phyloP scores from a whole-genome alignment of 2,888 invertebrate genomes.

The Gastrophysa polygoni region DNA sequence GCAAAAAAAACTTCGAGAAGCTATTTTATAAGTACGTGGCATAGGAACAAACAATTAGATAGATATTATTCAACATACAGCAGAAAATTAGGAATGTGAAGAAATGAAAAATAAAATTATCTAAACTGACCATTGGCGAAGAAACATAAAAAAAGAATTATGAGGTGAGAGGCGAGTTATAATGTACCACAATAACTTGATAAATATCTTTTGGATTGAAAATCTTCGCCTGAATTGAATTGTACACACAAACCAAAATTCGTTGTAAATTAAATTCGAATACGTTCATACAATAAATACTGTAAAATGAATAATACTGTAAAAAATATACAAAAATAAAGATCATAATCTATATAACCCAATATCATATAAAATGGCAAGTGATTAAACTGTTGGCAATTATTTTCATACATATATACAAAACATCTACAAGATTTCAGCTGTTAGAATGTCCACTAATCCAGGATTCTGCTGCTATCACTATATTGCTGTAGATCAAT shows the following conservation, averaged over 20 bases:
- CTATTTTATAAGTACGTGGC: constrained; percentile 48
- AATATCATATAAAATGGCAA: constrained; percentile 46
- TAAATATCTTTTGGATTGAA: neutral
- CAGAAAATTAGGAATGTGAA: constrained; percentile 28
- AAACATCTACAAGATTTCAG: constrained; percentile 45
- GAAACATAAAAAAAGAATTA: constrained; percentile 3
- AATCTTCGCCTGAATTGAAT: constrained; percentile 7
- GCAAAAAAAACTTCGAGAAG: constrained; percentile 45
- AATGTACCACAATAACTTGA: neutral
- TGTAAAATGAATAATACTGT: constrained; percentile 49
- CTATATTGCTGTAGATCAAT: neutral
- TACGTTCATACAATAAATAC: constrained; percentile 44
- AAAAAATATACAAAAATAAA: constrained; percentile 50
- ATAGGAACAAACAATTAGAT: constrained; percentile 44
- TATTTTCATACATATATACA: constrained; percentile 51
- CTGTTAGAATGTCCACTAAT: constrained; percentile 14
- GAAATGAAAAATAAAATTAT: constrained; percentile 18
- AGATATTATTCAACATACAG: constrained; percentile 23
- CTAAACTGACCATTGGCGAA: constrained; percentile 19
- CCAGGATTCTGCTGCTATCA: neutral
- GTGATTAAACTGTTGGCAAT: constrained; percentile 46
- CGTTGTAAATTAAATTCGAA: constrained; percentile 38
- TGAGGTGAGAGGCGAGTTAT: constrained; percentile 3
- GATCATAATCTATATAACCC: constrained; percentile 37
- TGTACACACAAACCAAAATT: constrained; percentile 28